A percentile compares a stretch with the other conserved stretches of the same genome.
These are phyloP conservation scores for Alcedo atthis DNA, from an alignment of 2,797 vertebrate species.

Conservation along the genomic window DNA sequence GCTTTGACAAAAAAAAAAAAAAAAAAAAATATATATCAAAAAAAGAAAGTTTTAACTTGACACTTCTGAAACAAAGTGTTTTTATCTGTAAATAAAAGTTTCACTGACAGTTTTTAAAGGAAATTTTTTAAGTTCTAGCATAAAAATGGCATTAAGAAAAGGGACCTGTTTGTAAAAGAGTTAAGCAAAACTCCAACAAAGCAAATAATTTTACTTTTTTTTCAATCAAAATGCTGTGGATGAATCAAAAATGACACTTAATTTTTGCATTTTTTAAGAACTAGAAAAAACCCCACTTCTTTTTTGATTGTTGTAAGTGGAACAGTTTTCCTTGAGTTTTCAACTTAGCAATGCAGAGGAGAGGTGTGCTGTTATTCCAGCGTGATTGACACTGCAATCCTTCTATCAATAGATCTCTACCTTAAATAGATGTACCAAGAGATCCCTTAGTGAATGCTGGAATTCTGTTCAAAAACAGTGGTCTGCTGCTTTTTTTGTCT, in stretches of 20 bases:
- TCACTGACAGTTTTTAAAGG: constrained; percentile 5
- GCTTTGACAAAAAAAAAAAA: not conserved
- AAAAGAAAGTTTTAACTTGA: not conserved
- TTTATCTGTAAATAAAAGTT: constrained; percentile 39
- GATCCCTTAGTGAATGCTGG: not conserved
- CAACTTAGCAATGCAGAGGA: rapidly evolving
- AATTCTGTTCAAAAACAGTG: not conserved
- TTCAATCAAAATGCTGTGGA: not conserved
- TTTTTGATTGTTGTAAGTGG: not conserved
- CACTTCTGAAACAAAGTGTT: constrained; percentile 21
- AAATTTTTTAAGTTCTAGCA: constrained; percentile 7
- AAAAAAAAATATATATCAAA: not conserved
- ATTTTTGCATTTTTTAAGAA: not conserved
- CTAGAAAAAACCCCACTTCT: not conserved
- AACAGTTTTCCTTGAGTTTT: not conserved
- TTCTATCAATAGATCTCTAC: not conserved
- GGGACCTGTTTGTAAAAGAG: not conserved
- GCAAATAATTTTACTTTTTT: not conserved
- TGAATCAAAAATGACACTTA: not conserved
- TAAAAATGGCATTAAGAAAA: not conserved
- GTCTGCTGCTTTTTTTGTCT: not conserved
- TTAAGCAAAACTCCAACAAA: not conserved
- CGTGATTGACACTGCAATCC: not conserved
- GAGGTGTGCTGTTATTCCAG: not conserved
- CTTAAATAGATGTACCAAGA: not conserved